Evolutionary conservation across 2,113 vertebrate genomes (phyloP).

Genomic region (Macaca fascicularis): DNA sequence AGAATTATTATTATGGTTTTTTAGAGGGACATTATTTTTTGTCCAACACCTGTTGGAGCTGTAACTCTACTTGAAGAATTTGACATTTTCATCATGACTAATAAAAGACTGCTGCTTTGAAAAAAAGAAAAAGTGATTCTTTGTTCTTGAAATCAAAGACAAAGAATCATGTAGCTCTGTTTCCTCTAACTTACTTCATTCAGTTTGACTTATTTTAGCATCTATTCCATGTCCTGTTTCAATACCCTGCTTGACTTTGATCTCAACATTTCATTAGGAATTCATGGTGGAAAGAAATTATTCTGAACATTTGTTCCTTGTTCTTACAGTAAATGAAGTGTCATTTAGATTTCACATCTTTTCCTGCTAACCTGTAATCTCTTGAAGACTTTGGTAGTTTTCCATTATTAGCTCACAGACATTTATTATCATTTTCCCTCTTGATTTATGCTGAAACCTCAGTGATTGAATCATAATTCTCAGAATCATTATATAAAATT

Average conservation of each 20-base stretch:
- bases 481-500: conserved; percentile 5
- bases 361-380: not conserved
- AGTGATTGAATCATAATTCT: not conserved
- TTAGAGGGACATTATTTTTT: not conserved
- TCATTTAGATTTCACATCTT: not conserved
- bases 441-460: conserved; percentile 22
- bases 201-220: conserved; percentile 43
- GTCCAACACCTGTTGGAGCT: not conserved
- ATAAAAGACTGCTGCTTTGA: not conserved
- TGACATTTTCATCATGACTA: conserved; percentile 5
- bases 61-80: not conserved
- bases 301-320: conserved; percentile 19
- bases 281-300: conserved; percentile 38
- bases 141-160: conserved; percentile 47
- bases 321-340: not conserved
- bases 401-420: conserved; percentile 12
- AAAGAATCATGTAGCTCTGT: not conserved
- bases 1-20: not conserved
- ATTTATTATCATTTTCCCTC: conserved; percentile 28
- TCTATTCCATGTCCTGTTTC: not conserved
- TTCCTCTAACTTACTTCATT: conserved; percentile 52
- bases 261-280: conserved; percentile 8
- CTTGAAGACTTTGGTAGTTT: not conserved
- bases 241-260: not conserved
- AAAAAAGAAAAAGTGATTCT: not conserved